Base-by-base conservation (phyloP, 2,888 invertebrate species). In the Chrysolina haemoptera region DNA sequence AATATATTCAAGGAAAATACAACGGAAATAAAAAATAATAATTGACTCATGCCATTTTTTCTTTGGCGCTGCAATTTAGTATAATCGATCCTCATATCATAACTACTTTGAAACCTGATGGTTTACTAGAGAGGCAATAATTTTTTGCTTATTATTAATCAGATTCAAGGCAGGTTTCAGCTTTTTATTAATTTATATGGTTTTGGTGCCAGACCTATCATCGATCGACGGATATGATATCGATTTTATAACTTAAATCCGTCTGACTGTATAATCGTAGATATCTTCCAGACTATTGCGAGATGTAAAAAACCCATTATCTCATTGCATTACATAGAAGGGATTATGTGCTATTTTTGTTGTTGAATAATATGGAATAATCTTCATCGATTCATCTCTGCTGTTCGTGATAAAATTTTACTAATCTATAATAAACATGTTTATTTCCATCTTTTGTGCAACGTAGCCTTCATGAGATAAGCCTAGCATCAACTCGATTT, bases 171-270 rank as follows among this genome's bases (percentile, higher is more conserved):
- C 46, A 46, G 14, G 14, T n/a, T 2, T 14, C 1, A 46, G n/a
- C 12, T 14, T 14, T 46, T 14, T 46, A 46, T 46, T 46, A 4
- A 14, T n/a, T 46, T 46, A 46, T 46, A 35, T 35, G 35, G 35
- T 14, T 53, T 18, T 20, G 20, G 6, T n/a, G 27, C 59, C 59
- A 59, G 59, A 59, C 59, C 27, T 35, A 59, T n/a, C 14, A 59
- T n/a, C 14, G 27, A 27, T 59, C 27, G 59, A 1, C 1, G 1
- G 18, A n/a, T 16, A 5, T 16, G 50, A 59, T 59, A 35, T 27
- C 53, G 18, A 46, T 46, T 14, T 59, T 50, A 59, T 59, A 59
- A 35, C n/a, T 27, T 59, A n/a, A 35, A 35, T 59, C 35, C n/a
- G 27, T n/a, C 59, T 59, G 27, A n/a, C 35, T 35, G 59, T 9